Conservation (phyloP, 2,113 vertebrate genomes). For the Toxotes chatareus region DNA sequence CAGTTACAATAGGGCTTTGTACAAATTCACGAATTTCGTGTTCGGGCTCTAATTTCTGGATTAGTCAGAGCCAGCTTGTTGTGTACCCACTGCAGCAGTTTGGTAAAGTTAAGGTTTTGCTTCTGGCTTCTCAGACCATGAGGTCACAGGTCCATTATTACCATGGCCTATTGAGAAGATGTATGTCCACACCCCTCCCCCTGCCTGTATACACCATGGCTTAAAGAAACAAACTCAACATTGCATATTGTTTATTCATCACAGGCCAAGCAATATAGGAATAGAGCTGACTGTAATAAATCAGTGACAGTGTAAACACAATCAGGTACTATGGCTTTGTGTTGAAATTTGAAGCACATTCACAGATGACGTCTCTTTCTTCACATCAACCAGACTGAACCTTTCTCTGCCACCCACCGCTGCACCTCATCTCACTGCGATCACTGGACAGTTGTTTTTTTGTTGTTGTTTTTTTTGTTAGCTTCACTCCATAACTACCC, state of each 20-base stretch:
- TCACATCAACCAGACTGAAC: constrained; percentile 60
- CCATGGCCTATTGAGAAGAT: constrained; percentile 69
- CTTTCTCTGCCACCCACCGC: constrained; percentile 55
- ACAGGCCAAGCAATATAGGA: constrained; percentile 65
- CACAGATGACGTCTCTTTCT: constrained; percentile 67
- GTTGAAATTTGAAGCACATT: constrained; percentile 73
- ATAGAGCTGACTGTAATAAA: constrained; percentile 74
- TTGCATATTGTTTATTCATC: constrained; percentile 76
- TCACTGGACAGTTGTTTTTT: constrained; percentile 25
- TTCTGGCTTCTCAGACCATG: constrained; percentile 67
- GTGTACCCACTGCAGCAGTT: neutral
- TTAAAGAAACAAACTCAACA: constrained; percentile 81
- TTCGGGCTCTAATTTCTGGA: neutral
- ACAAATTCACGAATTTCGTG: too few species aligned
- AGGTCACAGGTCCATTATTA: constrained; percentile 73
- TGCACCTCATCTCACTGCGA: constrained; percentile 43
- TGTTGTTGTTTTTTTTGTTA: constrained; percentile 3
- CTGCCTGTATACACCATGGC: constrained; percentile 70
- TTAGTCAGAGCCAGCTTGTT: constrained; percentile 11
- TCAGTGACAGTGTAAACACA: constrained; percentile 81
- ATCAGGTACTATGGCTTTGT: constrained; percentile 73
- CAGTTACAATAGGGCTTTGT: too few species aligned
- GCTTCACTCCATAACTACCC: neutral
- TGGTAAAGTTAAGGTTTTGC: constrained; percentile 28
- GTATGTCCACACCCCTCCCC: constrained; percentile 65